phyloP scores from a whole-genome alignment of 1,140 invertebrate species.

The Drosophila setifemur region DNA sequence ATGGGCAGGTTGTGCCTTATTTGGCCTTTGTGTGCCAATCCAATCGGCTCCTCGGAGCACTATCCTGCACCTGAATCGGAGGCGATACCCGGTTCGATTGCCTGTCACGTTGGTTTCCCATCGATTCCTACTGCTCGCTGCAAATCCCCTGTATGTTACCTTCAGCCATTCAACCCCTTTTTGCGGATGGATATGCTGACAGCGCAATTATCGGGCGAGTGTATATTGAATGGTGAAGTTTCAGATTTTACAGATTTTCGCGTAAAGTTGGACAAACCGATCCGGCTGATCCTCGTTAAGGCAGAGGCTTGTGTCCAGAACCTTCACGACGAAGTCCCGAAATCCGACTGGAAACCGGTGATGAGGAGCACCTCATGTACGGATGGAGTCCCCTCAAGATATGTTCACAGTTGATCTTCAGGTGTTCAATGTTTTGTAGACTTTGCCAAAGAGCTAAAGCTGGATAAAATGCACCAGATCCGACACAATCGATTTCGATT shows the following conservation, averaged over 20 bases:
- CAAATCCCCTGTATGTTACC: slow-evolving; percentile 22
- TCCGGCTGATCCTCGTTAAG: slow-evolving; percentile 19
- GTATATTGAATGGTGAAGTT: slow-evolving; percentile 6
- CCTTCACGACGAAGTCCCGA: slow-evolving; percentile 22
- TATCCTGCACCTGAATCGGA: slow-evolving; percentile 9
- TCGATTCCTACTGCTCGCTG: slow-evolving; percentile 29
- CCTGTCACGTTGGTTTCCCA: slow-evolving; percentile 50
- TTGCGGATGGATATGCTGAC: slow-evolving; percentile 21
- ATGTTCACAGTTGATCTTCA: slow-evolving; percentile 28
- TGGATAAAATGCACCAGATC: too few relatives aligned
- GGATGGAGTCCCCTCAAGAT: not conserved
- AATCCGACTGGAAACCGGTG: slow-evolving; percentile 3
- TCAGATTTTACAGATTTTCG: slow-evolving; percentile 5
- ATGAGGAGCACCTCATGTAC: slow-evolving; percentile 34
- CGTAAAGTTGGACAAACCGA: slow-evolving; percentile 31
- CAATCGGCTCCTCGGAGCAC: not conserved
- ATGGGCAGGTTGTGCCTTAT: not conserved
- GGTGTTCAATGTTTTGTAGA: too few relatives aligned
- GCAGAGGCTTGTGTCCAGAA: slow-evolving; percentile 10
- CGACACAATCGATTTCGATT: too few relatives aligned
- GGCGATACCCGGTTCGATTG: slow-evolving; percentile 40
- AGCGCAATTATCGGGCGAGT: slow-evolving; percentile 22
- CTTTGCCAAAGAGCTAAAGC: too few relatives aligned
- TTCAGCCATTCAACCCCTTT: slow-evolving; percentile 4
- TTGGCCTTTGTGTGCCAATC: slow-evolving; percentile 17